Evolutionary conservation across 1,140 invertebrate genomes (phyloP), one percentile per base, ranked within the genome.

Genomic region (Diabrotica virgifera): DNA sequence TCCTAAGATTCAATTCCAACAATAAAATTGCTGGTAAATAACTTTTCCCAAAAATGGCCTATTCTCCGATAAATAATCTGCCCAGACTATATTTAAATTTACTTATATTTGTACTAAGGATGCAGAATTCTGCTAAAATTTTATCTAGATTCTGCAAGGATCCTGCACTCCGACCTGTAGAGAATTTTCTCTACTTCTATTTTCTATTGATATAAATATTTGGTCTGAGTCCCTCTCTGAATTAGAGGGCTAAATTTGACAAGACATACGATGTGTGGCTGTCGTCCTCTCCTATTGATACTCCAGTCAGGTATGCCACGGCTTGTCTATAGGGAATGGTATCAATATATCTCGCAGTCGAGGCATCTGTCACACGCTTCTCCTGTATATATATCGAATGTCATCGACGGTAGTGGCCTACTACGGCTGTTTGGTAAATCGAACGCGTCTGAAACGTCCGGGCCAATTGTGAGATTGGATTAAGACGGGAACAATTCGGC

Each of bases 361-460:
- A 64, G 65, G 63, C 69, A 66, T 71, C 69, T 71, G 69, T 71
- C 69, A 71, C 69, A 68, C 65, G 69, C 68, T 70, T 70, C 69
- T 65, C 65, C 65, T 68, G 66, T 70, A 67, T 67, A 68, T 67
- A 67, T 68, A 69, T 69, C 66, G 69, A 65, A 71, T 71, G 69
- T 71, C 69, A 69, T 71, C 69, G 61, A 51, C 24, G 40, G 46
- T 61, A 52, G 14, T 40, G 52, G 13, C n/a, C 35, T 12, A 56
- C 35, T 14, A 12, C 51, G 24, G 50, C 64, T 68, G 56, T 55
- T 70, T 71, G 63, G 67, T 71, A 71, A 68, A 70, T 63, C 55
- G 56, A 60, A 64, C 65, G 67, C 70, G 67, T 71, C 63, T 55
- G 57, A 52, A 24, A 37, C 54, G 66, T 70, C 69, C 63, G 46